Conservation (phyloP, 2,888 invertebrate species). For the Cremastinae sp. region DNA sequence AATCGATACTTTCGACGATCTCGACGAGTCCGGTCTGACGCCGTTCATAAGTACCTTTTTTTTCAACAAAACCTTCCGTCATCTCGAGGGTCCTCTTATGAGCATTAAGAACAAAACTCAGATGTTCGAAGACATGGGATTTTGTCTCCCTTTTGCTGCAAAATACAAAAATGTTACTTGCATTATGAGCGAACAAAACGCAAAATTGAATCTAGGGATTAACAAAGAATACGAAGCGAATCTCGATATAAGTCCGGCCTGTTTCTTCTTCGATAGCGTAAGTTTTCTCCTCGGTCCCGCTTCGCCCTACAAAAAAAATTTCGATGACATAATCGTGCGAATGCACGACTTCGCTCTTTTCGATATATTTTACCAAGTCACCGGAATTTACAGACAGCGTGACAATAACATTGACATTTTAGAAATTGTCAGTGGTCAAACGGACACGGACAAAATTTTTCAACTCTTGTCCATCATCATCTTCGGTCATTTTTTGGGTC, state of each 20-base stretch:
- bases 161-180: slow-evolving; percentile 39
- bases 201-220: background rate
- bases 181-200: slow-evolving; percentile 23
- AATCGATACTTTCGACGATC: slow-evolving; percentile 49
- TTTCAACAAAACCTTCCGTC: slow-evolving; percentile 45
- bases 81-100: slow-evolving; percentile 1
- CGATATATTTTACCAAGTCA: background rate
- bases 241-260: slow-evolving; percentile 35
- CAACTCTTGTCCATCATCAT: slow-evolving; percentile 12
- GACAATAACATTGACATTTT: background rate
- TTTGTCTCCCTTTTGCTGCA: slow-evolving; percentile 6
- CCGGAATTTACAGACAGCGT: background rate
- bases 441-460: background rate
- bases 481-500: slow-evolving; percentile 9
- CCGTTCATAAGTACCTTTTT: slow-evolving; percentile 32
- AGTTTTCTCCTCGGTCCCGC: slow-evolving; percentile 40
- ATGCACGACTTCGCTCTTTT: slow-evolving; percentile 30
- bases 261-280: slow-evolving; percentile 48
- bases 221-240: background rate
- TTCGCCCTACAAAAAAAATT: slow-evolving; percentile 33
- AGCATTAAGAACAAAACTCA: slow-evolving; percentile 36
- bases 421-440: background rate
- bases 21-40: slow-evolving; percentile 53
- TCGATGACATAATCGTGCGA: slow-evolving; percentile 3
- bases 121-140: background rate